Base-by-base conservation (phyloP, 2,888 invertebrate genomes). In the Oscheius onirici region DNA sequence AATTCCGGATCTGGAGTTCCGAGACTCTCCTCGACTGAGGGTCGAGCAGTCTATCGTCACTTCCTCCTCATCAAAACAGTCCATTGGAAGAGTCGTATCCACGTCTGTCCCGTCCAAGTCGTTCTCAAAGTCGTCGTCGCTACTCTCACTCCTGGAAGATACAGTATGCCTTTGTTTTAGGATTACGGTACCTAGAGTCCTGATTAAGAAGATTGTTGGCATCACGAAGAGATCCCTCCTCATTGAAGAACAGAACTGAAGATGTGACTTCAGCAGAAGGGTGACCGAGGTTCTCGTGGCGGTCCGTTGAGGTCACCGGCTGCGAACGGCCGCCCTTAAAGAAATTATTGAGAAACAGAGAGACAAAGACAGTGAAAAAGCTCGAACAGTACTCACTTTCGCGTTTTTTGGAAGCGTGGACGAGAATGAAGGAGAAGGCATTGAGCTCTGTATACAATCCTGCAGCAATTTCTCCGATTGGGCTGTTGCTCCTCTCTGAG, bases 11-110 rank as follows among this genome's bases (percentile, higher is more conserved):
- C 66, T n/a, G 13, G 22, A 24, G 3, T 52, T 68, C 20, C 22
- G 24, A 15, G 6, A n/a, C 17, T 26, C 34, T 34, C 34, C 34
- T 10, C 22, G 1, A 24, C 61, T 54, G 3, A 69, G 49, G 5
- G 49, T 44, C 20, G 69, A 69, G 22, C 69, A 69, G 44, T 69
- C 69, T 22, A 69, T 69, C 8, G 69, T 69, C 20, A 60, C 10
- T 15, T 49, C 46, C 17, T 57, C 58, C 20, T 69, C 69, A 13
- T 69, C 69, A 2, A 69, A 22, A 46, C 69, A 69, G 34, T 69
- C 69, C 51, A 69, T 13, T 3, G 69, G 69, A 11, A 69, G 24
- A 17, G 40, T 46, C 3, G 69, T 49, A 44, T 69, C 69, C 13
- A 52, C 49, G 5, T 60, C 44, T 17, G 44, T 26, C 34, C 22